Conservation (phyloP, 2,113 vertebrate species). For the Trichomycterus rosablanca region DNA sequence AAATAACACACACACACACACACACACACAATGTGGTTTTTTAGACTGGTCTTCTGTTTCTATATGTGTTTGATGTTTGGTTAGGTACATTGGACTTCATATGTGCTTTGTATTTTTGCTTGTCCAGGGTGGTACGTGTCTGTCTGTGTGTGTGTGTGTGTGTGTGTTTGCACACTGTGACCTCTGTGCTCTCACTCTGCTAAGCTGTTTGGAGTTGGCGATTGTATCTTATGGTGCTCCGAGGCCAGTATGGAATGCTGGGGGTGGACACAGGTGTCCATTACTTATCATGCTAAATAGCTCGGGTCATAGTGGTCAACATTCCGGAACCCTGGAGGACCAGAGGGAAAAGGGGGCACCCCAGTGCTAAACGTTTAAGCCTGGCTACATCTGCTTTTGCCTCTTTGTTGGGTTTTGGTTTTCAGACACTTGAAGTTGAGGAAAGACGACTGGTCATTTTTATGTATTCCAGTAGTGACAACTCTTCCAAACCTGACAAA, state of each 20-base stretch:
- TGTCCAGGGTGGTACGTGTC: constrained; percentile 2
- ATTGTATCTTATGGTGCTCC: constrained; percentile 37
- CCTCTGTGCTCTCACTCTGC: constrained; percentile 16
- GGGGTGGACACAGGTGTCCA: constrained; percentile 42
- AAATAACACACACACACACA: constrained; percentile 4
- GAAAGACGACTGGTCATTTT: not conserved
- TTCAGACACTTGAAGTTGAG: not conserved
- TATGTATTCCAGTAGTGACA: not conserved
- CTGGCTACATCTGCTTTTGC: constrained; percentile 5
- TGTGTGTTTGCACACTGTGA: not conserved
- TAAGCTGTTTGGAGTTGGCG: constrained; percentile 33
- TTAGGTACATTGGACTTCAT: not conserved
- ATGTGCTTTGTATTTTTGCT: not conserved
- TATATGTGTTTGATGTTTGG: not conserved
- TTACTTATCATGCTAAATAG: constrained; percentile 46
- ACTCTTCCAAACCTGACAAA: constrained; percentile 20
- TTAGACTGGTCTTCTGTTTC: not conserved
- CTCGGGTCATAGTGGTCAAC: constrained; percentile 42
- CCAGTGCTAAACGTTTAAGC: constrained; percentile 17
- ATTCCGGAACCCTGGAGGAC: constrained; percentile 44
- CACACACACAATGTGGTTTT: not conserved
- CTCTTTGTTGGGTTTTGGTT: not conserved
- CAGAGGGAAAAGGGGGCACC: constrained; percentile 10
- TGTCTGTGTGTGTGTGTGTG: constrained; percentile 9
- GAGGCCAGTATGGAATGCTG: constrained; percentile 28